Conservation (phyloP, 2,113 vertebrate species). For the Cyphomyrus plagiostoma region DNA sequence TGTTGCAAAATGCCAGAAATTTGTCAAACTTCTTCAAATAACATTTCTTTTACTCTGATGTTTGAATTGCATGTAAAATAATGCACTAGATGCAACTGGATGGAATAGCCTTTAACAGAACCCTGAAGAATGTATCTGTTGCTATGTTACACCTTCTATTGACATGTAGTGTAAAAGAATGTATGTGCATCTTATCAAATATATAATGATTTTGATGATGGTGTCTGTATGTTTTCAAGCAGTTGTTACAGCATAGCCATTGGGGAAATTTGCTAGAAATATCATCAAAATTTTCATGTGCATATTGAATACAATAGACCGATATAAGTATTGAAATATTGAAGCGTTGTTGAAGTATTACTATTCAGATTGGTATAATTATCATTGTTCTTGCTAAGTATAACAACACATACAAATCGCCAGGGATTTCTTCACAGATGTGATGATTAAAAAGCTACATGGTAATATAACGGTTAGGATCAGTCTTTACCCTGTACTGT, state of each 20-base stretch:
- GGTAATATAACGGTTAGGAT: neutral
- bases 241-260: neutral
- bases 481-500: neutral
- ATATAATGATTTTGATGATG: neutral
- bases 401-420: neutral
- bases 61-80: neutral
- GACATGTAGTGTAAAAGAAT: constrained; percentile 8
- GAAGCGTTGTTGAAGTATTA: neutral
- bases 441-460: neutral
- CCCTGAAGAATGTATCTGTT: constrained; percentile 17
- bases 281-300: neutral
- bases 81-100: neutral
- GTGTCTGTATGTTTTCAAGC: neutral
- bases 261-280: neutral
- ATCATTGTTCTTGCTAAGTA: neutral
- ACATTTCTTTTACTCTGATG: neutral
- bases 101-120: constrained; percentile 14
- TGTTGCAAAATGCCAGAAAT: neutral
- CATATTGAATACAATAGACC: neutral
- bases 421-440: neutral
- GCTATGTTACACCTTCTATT: constrained; percentile 18
- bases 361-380: neutral
- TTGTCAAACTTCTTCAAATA: neutral
- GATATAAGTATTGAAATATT: neutral
- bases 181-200: neutral